Evolutionary conservation across 2,888 invertebrate genomes (phyloP).

Genomic region (Lissocephala sabroskyi): DNA sequence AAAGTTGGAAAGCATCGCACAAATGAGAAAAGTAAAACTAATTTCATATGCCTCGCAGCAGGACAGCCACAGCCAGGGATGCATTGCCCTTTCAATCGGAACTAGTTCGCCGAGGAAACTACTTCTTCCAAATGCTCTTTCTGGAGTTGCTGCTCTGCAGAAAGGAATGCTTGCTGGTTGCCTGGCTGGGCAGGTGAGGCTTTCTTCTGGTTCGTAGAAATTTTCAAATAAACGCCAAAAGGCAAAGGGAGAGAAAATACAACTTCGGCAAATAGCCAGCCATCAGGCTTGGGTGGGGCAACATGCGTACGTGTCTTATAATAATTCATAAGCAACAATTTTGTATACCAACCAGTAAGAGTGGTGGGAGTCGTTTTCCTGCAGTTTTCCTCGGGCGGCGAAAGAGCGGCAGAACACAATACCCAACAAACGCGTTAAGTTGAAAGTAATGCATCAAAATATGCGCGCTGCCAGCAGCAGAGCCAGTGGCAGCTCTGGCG

Average conservation of each 20-base stretch:
- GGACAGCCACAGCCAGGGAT: constrained; percentile 57
- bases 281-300: constrained; percentile 19
- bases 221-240: constrained; percentile 1
- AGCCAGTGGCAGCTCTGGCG: neutral
- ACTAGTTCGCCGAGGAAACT: constrained; percentile 38
- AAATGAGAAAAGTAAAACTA: constrained; percentile 34
- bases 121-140: too few species aligned
- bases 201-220: too few species aligned
- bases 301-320: constrained; percentile 60
- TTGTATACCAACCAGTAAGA: too few species aligned
- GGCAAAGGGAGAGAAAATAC: neutral
- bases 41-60: constrained; percentile 59
- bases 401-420: too few species aligned
- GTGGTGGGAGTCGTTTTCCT: constrained; percentile 20
- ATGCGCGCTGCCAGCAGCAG: constrained; percentile 6
- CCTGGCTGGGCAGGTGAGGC: too few species aligned
- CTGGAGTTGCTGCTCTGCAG: too few species aligned
- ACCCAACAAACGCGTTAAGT: constrained; percentile 58
- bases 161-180: too few species aligned
- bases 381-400: neutral
- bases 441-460: constrained; percentile 61
- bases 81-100: constrained; percentile 60
- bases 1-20: too few species aligned
- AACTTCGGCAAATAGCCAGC: too few species aligned
- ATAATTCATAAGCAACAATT: constrained; percentile 66